These are phyloP conservation scores for Ctenoplectra terminalis DNA, from an alignment of 1,140 invertebrate species.

Conservation along the genomic window DNA sequence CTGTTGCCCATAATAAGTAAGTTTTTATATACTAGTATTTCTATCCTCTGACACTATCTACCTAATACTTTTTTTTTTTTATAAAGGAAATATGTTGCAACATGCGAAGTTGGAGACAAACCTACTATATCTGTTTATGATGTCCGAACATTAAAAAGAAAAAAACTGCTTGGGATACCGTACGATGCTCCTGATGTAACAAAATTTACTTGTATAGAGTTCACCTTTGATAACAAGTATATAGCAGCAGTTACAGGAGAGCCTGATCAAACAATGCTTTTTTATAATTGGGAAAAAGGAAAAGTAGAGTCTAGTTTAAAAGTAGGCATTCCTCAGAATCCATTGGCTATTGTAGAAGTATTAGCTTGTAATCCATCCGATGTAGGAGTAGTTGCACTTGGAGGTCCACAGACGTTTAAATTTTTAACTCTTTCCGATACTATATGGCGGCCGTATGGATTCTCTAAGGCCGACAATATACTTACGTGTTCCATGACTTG, in stretches of 20 bases:
- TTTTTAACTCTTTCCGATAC: conserved; percentile 91
- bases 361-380: conserved; percentile 91
- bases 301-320: conserved; percentile 90
- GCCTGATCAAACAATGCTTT: conserved; percentile 91
- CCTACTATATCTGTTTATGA: conserved; percentile 87
- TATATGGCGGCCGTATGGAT: conserved; percentile 91
- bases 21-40: conserved; percentile 44
- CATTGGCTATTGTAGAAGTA: conserved; percentile 81
- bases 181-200: conserved; percentile 76
- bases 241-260: conserved; percentile 90
- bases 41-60: background rate
- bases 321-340: conserved; percentile 86
- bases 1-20: conserved; percentile 87
- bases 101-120: conserved; percentile 83
- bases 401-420: conserved; percentile 89
- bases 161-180: conserved; percentile 85
- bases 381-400: conserved; percentile 88
- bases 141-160: conserved; percentile 85
- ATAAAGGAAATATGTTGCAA: conserved; percentile 84
- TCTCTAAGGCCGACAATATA: conserved; percentile 91
- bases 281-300: conserved; percentile 93
- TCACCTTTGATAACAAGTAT: conserved; percentile 91
- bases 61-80: conserved; percentile 1
- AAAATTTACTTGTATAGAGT: conserved; percentile 89
- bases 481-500: conserved; percentile 88